Base-by-base conservation (phyloP, 2,797 vertebrate species). In the Coendou prehensilis region DNA sequence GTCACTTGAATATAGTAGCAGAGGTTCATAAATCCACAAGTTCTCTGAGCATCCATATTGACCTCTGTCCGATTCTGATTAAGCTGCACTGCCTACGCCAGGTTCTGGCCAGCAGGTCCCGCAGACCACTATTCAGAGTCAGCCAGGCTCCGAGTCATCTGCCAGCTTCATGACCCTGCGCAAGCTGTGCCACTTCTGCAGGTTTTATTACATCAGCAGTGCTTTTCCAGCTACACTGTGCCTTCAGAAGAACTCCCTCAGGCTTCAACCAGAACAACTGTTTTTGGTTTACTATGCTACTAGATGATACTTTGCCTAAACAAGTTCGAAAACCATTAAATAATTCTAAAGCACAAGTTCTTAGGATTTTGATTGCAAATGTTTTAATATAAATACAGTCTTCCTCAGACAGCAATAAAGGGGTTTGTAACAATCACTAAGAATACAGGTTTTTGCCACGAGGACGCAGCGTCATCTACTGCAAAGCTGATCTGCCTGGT, bases 341-440 rank as follows among this genome's bases (percentile, higher is more conserved):
- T 89, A n/a, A 96, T 82, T 33, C 71, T 92, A 81, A 87, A 91
- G 88, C 63, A 88, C 64, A 95, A 95, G 15, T 79, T 56, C 92
- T 91, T 45, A 84, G 82, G 76, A 93, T 89, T 97, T 97, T 97
- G 96, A 96, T 92, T 98, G 94, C 96, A 98, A 98, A 98, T 98
- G 85, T 98, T 99, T 98, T 98, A 98, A 98, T 98, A 98, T 98
- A 98, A 99, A 99, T 96, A 96, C 98, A 97, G 97, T 98, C 95
- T 97, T 96, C 98, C 93, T 88, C 82, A 95, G 98, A 98, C 96
- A 98, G 96, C 90, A 95, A 97, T 97, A 96, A 97, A 97, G 84
- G 82, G 95, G 93, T 96, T 93, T 76, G 15, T 97, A 98, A 98
- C 86, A 97, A 95, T 97, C 94, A 91, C 96, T 97, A 95, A 88